A percentile compares a stretch with the other conserved stretches of the same genome.
phyloP scores from a whole-genome alignment of 35 echinoderm and acorn worm genomes.

The Heliocidaris erythrogramma region DNA sequence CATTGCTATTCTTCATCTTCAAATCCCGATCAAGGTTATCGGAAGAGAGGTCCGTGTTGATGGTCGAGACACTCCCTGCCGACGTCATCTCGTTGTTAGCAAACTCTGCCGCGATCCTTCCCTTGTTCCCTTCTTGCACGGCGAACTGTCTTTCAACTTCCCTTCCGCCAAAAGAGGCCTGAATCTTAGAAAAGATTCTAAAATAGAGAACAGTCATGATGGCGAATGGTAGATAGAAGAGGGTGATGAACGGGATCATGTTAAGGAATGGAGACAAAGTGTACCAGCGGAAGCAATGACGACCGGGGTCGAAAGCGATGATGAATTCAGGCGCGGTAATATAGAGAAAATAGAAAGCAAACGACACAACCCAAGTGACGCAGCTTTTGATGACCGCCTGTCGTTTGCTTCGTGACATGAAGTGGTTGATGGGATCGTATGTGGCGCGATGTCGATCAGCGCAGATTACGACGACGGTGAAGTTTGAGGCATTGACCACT shows the following conservation, averaged over 20 bases:
- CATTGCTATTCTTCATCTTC: neutral
- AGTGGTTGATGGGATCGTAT: conserved; percentile 46
- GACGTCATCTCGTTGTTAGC: neutral
- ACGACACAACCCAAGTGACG: conserved; percentile 11
- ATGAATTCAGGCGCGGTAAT: neutral
- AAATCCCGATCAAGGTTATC: neutral
- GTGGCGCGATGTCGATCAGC: conserved; percentile 60
- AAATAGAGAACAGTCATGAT: conserved; percentile 28
- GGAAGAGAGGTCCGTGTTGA: neutral
- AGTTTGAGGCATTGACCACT: conserved; percentile 7
- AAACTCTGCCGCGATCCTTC: neutral
- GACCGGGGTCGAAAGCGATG: neutral
- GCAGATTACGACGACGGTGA: conserved; percentile 46
- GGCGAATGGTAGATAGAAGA: neutral
- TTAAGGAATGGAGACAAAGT: neutral
- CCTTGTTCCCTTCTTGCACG: neutral
- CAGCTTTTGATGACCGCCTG: conserved; percentile 20
- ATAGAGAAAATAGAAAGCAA: neutral
- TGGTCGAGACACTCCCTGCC: neutral
- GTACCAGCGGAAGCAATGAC: neutral
- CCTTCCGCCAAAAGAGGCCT: neutral
- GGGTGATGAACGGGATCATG: neutral
- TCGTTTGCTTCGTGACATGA: conserved; percentile 30
- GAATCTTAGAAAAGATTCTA: conserved; percentile 20
- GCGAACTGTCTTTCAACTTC: neutral